Base-by-base conservation (phyloP, 2,888 invertebrate genomes). In the Gymnocheta viridis region DNA sequence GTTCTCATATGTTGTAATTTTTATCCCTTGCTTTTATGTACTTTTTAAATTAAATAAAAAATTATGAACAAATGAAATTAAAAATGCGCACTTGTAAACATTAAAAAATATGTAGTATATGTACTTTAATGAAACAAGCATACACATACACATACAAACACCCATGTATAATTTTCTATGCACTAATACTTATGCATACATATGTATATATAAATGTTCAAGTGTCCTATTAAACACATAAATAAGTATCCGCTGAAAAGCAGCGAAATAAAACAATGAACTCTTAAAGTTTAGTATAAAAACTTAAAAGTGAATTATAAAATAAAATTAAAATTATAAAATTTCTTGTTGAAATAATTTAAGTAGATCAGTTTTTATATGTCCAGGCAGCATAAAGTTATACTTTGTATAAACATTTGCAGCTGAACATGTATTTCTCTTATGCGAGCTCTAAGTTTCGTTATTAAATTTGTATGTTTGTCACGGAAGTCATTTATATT, bases 21-120 rank as follows among this genome's bases (percentile, higher is more conserved):
- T 51, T n/a, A n/a, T 44, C 12, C n/a, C 4, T 32, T 29, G 5
- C 14, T 47, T 41, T 49, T 51, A 19, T 70, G 1, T 41, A 7
- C 12, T 78, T 56, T 74, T 54, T 29, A 64, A 44, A 32, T n/a
- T 1, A 56, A 56, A 12, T 5, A 38, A 67, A 24, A 7, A 54
- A 58, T 19, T 17, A 41, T 82, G 56, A 66, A 64, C 41, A 76
- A 82, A 82, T 72, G 58, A 77, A 77, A 82, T 82, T 82, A 82
- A 72, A 82, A 77, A 82, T 82, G 82, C 41, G 76, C 70, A 72
- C 66, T 66, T 72, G 72, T 58, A 51, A 56, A 47, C 47, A 82
- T 77, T 32, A 69, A 69, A 60, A 60, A 69, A 27, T 29, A 47
- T 5, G n/a, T 3, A 19, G 19, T n/a, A 44, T 44, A 12, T 49